These are phyloP conservation scores for Pogonocichla stellata DNA, from an alignment of 2,113 vertebrate genomes.

Conservation along the genomic window DNA sequence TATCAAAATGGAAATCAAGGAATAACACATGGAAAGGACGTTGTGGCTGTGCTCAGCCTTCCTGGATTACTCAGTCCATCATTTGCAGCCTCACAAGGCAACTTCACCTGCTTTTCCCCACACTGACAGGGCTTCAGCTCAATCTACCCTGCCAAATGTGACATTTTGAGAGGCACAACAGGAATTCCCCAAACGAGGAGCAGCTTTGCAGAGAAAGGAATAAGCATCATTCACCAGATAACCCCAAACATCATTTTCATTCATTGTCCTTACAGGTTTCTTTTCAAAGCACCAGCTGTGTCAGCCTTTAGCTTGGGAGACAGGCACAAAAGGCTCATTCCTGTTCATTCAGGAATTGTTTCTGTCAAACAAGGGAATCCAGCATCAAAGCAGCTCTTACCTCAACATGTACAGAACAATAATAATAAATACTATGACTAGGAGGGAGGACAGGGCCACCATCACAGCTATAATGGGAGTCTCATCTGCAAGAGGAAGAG, in stretches of 20 bases:
- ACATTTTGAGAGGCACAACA: not conserved
- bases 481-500: constrained; percentile 77
- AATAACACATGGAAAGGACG: not conserved
- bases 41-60: not conserved
- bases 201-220: not conserved
- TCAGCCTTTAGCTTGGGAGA: not conserved
- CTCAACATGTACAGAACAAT: constrained; percentile 98
- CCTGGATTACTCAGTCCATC: not conserved
- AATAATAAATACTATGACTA: constrained; percentile 97
- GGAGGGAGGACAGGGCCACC: constrained; percentile 94
- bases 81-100: not conserved
- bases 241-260: not conserved
- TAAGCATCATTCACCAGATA: not conserved
- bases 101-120: not conserved
- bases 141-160: not conserved
- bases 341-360: not conserved
- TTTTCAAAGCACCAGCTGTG: not conserved
- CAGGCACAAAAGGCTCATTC: not conserved
- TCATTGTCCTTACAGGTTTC: not conserved
- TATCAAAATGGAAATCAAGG: not conserved
- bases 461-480: constrained; percentile 95
- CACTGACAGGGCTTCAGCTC: not conserved
- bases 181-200: not conserved
- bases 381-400: constrained; percentile 66
- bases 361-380: not conserved